Evolutionary conservation across 92 coral and sea anemone species (phyloP), one percentile per base, ranked within the genome.

Genomic region (Meandrina meandrites): DNA sequence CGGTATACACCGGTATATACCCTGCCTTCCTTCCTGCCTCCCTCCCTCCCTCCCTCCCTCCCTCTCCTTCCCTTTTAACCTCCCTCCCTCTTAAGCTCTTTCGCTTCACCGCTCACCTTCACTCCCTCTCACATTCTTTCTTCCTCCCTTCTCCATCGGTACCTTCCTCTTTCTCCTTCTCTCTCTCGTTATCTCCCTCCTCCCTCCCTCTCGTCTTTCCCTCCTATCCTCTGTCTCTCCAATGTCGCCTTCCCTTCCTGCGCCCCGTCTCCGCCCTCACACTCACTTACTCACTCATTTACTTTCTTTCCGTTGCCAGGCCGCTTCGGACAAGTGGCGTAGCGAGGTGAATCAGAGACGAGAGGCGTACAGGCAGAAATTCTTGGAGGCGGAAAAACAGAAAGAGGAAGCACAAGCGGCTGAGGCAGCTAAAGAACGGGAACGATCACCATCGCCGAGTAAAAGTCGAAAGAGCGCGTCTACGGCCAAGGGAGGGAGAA

Each of bases 281-380:
- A 15, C 18, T 30, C 45, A 1, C 45, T 15, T n/a, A 7, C 50
- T 75, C 54, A 21, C 79, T 17, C 51, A 19, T 10, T 14, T 37
- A 35, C 21, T 15, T 54, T 6, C 31, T 50, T 51, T 21, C n/a
- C 47, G 27, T 45, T 27, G 8, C 28, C 84, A 96, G 99, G 99
- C 98, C 56, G 93, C 96, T 34, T 90, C 96, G 48, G 99, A 97
- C 90, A 93, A 97, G 72, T 96, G 94, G 12, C 96, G 99, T 7
- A 93, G 93, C 72, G 98, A 97, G 53, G 83, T 97, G 34, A 97
- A 93, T 79, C 92, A 88, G 56, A 88, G 96, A 66, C 94, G 98
- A 48, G 99, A 97, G 76, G 93, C 93, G 12, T 97, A 97, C 91
- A 84, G 99, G 80, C 99, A 97, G 84, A 97, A 92, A 75, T 97